These are phyloP conservation scores for Orthosia gracilis DNA, from an alignment of 2,888 invertebrate species.

Conservation along the genomic window DNA sequence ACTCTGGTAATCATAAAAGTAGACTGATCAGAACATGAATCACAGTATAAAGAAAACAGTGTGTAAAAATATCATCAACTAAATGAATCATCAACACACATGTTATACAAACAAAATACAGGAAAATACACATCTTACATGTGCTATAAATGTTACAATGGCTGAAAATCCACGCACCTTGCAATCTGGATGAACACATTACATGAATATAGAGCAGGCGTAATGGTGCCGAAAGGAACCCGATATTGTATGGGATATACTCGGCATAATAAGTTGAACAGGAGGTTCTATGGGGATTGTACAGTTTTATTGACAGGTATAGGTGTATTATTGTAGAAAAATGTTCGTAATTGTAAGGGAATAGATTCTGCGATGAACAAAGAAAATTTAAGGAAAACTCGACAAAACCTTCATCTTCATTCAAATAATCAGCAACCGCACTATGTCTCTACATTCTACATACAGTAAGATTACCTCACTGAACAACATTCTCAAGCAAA, in stretches of 20 bases:
- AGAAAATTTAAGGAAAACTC: slow-evolving; percentile 14
- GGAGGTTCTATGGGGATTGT: neutral
- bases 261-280: slow-evolving; percentile 13
- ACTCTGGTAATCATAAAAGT: neutral
- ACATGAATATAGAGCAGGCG: slow-evolving; percentile 63
- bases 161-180: slow-evolving; percentile 48
- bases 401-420: slow-evolving; percentile 20
- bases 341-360: neutral
- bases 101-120: neutral
- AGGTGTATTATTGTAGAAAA: neutral
- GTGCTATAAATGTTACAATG: slow-evolving; percentile 40
- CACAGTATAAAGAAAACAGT: neutral
- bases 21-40: no score
- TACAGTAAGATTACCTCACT: slow-evolving; percentile 38
- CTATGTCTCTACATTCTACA: no score
- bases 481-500: slow-evolving; percentile 39
- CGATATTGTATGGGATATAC: slow-evolving; percentile 40
- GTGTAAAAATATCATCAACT: neutral
- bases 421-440: slow-evolving; percentile 51
- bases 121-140: slow-evolving; percentile 28
- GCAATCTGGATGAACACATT: slow-evolving; percentile 59
- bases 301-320: slow-evolving; percentile 7
- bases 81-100: slow-evolving; percentile 16
- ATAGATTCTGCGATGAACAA: neutral
- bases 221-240: slow-evolving; percentile 38